A percentile compares a stretch with the other conserved stretches of the same genome.
These are phyloP conservation scores for Ianthella basta DNA, from an alignment of 37 sponge, comb jelly and placozoan species.

Conservation along the genomic window DNA sequence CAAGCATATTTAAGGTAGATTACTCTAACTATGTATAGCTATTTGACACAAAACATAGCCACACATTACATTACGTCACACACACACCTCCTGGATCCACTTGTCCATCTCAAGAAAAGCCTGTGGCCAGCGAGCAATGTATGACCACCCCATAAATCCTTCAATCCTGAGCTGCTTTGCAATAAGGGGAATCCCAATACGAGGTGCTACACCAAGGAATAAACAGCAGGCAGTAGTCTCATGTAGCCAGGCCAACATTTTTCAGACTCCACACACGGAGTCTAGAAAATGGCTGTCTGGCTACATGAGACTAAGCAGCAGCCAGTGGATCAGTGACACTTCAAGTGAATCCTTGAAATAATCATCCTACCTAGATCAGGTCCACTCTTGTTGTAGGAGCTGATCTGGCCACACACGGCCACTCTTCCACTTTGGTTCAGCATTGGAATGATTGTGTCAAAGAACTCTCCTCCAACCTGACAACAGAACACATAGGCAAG, in stretches of 20 bases:
- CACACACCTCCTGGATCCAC: conserved; percentile 81
- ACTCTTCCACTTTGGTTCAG: conserved; percentile 82
- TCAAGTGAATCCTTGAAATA: too few species aligned
- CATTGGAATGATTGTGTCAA: conserved; percentile 56
- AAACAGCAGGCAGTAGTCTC: background rate
- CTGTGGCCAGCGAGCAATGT: conserved; percentile 46
- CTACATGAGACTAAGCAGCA: too few species aligned
- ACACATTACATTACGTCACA: background rate
- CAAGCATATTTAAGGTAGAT: too few species aligned
- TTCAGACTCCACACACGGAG: too few species aligned
- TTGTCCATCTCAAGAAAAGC: conserved; percentile 58
- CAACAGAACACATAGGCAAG: too few species aligned
- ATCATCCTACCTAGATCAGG: too few species aligned
- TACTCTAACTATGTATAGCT: too few species aligned
- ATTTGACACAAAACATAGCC: too few species aligned
- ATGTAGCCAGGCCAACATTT: too few species aligned
- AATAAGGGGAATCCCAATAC: conserved; percentile 34
- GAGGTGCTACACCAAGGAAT: background rate
- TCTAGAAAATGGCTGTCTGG: too few species aligned
- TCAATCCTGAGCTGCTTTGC: conserved; percentile 64
- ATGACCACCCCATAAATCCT: conserved; percentile 67
- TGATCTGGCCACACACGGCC: conserved; percentile 79
- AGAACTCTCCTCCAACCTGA: conserved; percentile 89
- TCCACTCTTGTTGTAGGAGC: conserved; percentile 66
- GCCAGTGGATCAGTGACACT: too few species aligned